A percentile compares a stretch with the other conserved stretches of the same genome.
phyloP scores from a whole-genome alignment of 2,797 vertebrate genomes.

The Scleropages formosus region DNA sequence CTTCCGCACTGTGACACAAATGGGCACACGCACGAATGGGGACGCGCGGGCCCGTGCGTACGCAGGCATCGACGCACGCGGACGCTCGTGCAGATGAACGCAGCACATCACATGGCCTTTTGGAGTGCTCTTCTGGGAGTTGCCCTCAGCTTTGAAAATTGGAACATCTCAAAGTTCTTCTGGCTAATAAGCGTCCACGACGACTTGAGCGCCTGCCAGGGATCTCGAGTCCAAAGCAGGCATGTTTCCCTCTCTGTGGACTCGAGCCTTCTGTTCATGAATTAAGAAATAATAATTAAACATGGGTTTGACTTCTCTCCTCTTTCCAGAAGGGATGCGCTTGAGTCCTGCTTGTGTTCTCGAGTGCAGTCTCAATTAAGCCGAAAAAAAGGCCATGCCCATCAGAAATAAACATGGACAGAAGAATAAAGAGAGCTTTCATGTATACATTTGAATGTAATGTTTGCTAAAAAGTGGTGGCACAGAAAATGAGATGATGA shows the following conservation, averaged over 20 bases:
- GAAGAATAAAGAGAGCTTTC: slow-evolving; percentile 7
- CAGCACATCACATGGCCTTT: neutral
- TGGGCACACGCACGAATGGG: too few species aligned
- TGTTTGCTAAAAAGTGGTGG: neutral
- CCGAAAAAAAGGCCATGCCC: neutral
- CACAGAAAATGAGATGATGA: neutral
- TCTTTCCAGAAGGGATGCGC: slow-evolving; percentile 60
- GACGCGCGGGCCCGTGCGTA: too few species aligned
- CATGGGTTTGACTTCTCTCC: slow-evolving; percentile 57
- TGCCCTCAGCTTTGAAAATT: slow-evolving; percentile 16
- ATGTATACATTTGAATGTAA: neutral
- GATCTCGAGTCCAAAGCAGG: slow-evolving; percentile 19
- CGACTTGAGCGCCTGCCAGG: slow-evolving; percentile 28
- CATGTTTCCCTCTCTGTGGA: slow-evolving; percentile 32
- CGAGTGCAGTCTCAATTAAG: slow-evolving; percentile 30
- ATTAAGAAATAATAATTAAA: slow-evolving; percentile 40
- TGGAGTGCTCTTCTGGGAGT: neutral
- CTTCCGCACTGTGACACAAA: too few species aligned
- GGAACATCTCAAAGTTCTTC: slow-evolving; percentile 18
- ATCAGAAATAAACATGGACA: neutral
- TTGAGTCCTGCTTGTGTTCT: slow-evolving; percentile 27
- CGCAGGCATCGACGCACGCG: neutral
- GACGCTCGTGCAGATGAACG: neutral
- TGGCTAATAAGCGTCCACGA: slow-evolving; percentile 27
- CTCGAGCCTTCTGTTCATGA: slow-evolving; percentile 34